Evolutionary conservation across 2,888 invertebrate species (phyloP).

Genomic region (Pseudeuparius sepicola): DNA sequence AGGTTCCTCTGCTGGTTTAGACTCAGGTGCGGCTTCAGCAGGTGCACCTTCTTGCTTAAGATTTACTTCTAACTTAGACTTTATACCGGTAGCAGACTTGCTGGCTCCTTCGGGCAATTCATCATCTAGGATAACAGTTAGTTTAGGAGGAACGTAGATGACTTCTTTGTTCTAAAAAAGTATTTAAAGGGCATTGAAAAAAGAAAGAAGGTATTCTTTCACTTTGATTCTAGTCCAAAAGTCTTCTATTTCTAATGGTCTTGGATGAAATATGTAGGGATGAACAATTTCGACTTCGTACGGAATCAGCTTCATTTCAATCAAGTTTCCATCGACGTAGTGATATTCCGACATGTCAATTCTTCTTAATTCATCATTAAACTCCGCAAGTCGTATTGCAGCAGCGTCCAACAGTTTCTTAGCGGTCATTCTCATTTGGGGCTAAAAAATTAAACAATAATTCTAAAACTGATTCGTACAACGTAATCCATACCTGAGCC

Average conservation of each 20-base stretch:
- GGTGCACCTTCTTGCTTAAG: too few species aligned
- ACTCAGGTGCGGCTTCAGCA: too few species aligned
- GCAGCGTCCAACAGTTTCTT: slow-evolving; percentile 49
- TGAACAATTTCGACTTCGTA: slow-evolving; percentile 53
- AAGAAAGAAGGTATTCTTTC: too few species aligned
- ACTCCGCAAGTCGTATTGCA: slow-evolving; percentile 46
- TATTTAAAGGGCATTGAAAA: too few species aligned
- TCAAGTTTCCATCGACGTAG: slow-evolving; percentile 61
- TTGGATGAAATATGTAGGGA: slow-evolving; percentile 50
- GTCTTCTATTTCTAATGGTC: slow-evolving; percentile 41
- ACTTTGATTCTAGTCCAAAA: slow-evolving; percentile 30
- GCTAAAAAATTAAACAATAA: slow-evolving; percentile 29
- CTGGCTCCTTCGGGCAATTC: too few species aligned
- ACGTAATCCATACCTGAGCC: slow-evolving; percentile 39
- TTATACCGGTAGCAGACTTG: too few species aligned
- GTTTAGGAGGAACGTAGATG: too few species aligned
- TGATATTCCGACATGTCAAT: slow-evolving; percentile 53
- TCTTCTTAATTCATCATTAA: slow-evolving; percentile 46
- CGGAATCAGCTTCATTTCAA: slow-evolving; percentile 60
- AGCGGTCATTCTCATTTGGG: slow-evolving; percentile 48
- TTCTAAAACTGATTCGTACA: slow-evolving; percentile 3
- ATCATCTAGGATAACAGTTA: too few species aligned
- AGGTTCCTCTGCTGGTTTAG: too few species aligned
- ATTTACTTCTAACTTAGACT: too few species aligned
- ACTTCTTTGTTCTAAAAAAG: too few species aligned